Base-by-base conservation (phyloP, 1,140 invertebrate genomes). In the Zaprionus taronus region DNA sequence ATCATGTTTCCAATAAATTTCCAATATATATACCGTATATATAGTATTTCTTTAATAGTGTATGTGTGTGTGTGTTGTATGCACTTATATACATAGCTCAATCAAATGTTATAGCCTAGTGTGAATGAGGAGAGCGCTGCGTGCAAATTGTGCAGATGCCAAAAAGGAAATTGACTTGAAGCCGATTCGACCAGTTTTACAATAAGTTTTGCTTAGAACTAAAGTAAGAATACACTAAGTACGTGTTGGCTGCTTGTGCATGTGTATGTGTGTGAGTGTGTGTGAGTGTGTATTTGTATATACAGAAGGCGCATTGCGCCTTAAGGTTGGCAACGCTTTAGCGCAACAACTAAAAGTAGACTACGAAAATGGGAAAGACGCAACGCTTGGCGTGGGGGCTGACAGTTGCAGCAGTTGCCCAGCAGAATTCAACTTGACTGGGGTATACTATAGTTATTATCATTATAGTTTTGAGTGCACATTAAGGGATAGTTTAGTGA, bases 91-190 rank as follows among this genome's bases (percentile, higher is more conserved):
- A 72, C 53, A 72, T 57, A 72, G 62, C 61, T 28, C 36, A 41
- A 41, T 34, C 63, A 73, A 36, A 47, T 34, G 31, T 58, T 20
- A 38, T 31, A 17, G 53, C 22, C 57, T 61, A 62, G 58, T 60
- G 26, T 44, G 67, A 81, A 76, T 53, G 72, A 58, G 31, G 41
- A 49, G 49, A 75, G 49, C 36, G 38, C 70, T 51, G 67, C 67
- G 34, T 38, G 53, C 26, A 58, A 69, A 67, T 65, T 81, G 79
- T 81, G 79, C 79, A 81, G 64, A 63, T 77, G 79, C 63, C 79
- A 72, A 77, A 81, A 63, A 72, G 66, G 55, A 64, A 72, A 76
- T 76, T 58, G 79, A 73, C 79, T 81, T 77, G 41, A 64, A 81
- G 73, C 75, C 62, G 41, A 62, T 72, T 71, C 60, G 44, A 68